Evolutionary conservation across 2,888 invertebrate species (phyloP).

Genomic region (Sesamia inferens): DNA sequence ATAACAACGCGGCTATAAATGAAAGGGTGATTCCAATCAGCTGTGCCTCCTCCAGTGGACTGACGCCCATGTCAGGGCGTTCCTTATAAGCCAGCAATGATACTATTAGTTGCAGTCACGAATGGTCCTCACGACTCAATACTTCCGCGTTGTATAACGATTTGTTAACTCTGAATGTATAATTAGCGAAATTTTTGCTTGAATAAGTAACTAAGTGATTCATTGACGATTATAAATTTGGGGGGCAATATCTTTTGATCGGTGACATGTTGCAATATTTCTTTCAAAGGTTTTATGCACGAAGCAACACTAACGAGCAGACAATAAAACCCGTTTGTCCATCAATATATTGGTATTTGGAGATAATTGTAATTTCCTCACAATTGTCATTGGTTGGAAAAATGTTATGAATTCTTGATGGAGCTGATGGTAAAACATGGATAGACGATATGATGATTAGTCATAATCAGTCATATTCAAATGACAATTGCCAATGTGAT

Average conservation of each 20-base stretch:
- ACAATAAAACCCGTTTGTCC: neutral
- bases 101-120: slow-evolving; percentile 52
- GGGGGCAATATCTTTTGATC: neutral
- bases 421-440: neutral
- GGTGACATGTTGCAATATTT: neutral
- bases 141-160: slow-evolving; percentile 64
- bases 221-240: slow-evolving; percentile 11
- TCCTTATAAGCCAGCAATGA: slow-evolving; percentile 26
- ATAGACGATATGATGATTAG: neutral
- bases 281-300: neutral
- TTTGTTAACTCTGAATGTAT: slow-evolving; percentile 58
- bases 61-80: slow-evolving; percentile 36
- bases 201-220: slow-evolving; percentile 32
- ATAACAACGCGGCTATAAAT: slow-evolving; percentile 3
- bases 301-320: neutral
- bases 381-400: neutral
- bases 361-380: neutral
- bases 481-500: neutral
- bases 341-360: neutral
- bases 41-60: slow-evolving; percentile 35
- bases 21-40: slow-evolving; percentile 35
- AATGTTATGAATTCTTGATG: neutral
- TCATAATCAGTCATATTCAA: neutral
- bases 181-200: slow-evolving; percentile 62
- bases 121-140: slow-evolving; percentile 56